A percentile compares a stretch with the other conserved stretches of the same genome.
Conservation (phyloP, 2,113 vertebrate genomes). For the Phainopepla nitens region DNA sequence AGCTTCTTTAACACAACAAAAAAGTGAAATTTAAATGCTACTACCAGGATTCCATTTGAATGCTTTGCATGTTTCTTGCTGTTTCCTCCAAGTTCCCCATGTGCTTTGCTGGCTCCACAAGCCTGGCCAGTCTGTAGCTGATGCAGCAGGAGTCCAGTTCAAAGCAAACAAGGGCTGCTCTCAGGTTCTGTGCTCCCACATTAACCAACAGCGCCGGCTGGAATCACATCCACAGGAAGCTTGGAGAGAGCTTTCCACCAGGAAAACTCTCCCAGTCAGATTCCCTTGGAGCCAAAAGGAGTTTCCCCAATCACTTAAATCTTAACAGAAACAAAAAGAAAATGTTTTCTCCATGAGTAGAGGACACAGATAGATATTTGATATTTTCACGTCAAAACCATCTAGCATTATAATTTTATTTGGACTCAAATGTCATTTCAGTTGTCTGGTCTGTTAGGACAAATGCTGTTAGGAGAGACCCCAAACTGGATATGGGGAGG, state of each 20-base stretch:
- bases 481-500: neutral
- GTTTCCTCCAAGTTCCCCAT: neutral
- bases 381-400: neutral
- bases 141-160: neutral
- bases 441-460: neutral
- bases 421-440: neutral
- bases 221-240: neutral
- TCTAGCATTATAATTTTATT: neutral
- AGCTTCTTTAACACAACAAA: neutral
- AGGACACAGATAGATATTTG: neutral
- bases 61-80: neutral
- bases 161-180: neutral
- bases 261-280: neutral
- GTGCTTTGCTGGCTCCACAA: neutral
- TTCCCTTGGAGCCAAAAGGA: neutral
- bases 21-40: neutral
- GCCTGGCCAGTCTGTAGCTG: neutral
- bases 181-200: neutral
- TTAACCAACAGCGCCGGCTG: conserved; percentile 44
- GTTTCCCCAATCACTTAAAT: neutral
- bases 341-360: neutral
- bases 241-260: neutral
- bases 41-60: neutral
- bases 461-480: neutral
- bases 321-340: neutral